Percentiles rank a stretch among this genome's conserved stretches.
Conservation (phyloP, 2,797 vertebrate species). For the Champsocephalus esox region DNA sequence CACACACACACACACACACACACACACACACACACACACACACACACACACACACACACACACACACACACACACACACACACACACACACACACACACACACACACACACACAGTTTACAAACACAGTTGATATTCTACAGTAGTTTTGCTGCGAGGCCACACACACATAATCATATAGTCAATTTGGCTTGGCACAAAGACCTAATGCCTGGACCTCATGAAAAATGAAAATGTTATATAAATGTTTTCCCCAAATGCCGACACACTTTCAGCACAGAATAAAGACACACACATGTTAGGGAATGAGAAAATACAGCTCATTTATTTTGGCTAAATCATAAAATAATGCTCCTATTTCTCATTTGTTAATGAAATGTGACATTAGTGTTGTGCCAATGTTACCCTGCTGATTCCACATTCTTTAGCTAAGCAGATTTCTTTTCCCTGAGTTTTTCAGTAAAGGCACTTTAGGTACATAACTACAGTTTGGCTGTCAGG, state of each 20-base stretch:
- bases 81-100: too few species aligned
- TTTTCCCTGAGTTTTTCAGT: slow-evolving; percentile 3
- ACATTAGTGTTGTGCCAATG: slow-evolving; percentile 3
- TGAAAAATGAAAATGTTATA: slow-evolving; percentile 22
- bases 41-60: slow-evolving; percentile 8
- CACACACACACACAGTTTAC: slow-evolving; percentile 16
- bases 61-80: slow-evolving; percentile 12
- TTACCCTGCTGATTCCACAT: slow-evolving; percentile 6
- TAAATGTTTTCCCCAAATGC: slow-evolving; percentile 2
- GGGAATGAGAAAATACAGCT: background rate
- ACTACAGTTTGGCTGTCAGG: slow-evolving; percentile 44
- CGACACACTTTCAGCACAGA: slow-evolving; percentile 9
- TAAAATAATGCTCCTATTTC: background rate
- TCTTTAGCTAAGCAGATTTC: slow-evolving; percentile 19
- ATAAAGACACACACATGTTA: background rate
- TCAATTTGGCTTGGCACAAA: slow-evolving; percentile 46
- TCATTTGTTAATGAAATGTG: slow-evolving; percentile 19
- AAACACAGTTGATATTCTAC: slow-evolving; percentile 57
- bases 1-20: too few species aligned
- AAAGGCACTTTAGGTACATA: slow-evolving; percentile 54
- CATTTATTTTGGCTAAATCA: slow-evolving; percentile 7
- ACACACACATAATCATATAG: slow-evolving; percentile 65
- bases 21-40: too few species aligned
- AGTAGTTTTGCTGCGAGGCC: slow-evolving; percentile 29
- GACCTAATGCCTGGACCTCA: slow-evolving; percentile 16